Evolutionary conservation across 2,113 vertebrate genomes (phyloP), one percentile per base, ranked within the genome.

Genomic region (Loxodonta africana): DNA sequence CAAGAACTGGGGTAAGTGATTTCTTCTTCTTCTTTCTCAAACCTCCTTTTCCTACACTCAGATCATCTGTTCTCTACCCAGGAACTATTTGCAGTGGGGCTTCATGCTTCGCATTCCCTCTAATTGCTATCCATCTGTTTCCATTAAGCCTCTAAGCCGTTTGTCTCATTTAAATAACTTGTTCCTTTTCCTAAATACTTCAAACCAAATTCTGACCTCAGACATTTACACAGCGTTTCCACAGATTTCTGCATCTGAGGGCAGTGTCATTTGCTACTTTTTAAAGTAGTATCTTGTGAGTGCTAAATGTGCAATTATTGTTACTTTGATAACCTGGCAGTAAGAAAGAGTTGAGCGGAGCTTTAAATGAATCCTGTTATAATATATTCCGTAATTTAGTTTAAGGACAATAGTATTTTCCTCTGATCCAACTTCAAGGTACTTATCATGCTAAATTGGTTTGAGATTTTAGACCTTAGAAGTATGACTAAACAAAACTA

Each of bases 131-230:
- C 97, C 62, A 88, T 26, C 94, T 98, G 92, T 97, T 98, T 98
- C 97, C 97, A 91, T 97, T 97, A 89, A 95, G 82, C 46, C 57
- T 97, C 57, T 60, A 37, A 90, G 94, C 92, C 82, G 74, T 92
- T 95, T 95, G 88, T 96, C 97, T 98, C 96, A 96, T 97, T 97
- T 96, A 87, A 96, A 95, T 91, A 97, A 87, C 48, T 90, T 96
- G n/a, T 65, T 87, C 69, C 74, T 97, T 96, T 97, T 88, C 57
- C 62, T 95, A 84, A 94, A 97, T 63, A 65, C 92, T 97, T 97
- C 67, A 97, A 95, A 95, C 84, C 93, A 92, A 97, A 97, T 96
- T 97, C 84, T 94, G 91, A 97, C 96, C 97, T 97, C 94, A 94
- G 95, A 97, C 96, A 95, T 97, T 96, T 95, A 95, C 88, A 95